Conservation (phyloP, 2,888 invertebrate genomes). For the Archips crataeganus region DNA sequence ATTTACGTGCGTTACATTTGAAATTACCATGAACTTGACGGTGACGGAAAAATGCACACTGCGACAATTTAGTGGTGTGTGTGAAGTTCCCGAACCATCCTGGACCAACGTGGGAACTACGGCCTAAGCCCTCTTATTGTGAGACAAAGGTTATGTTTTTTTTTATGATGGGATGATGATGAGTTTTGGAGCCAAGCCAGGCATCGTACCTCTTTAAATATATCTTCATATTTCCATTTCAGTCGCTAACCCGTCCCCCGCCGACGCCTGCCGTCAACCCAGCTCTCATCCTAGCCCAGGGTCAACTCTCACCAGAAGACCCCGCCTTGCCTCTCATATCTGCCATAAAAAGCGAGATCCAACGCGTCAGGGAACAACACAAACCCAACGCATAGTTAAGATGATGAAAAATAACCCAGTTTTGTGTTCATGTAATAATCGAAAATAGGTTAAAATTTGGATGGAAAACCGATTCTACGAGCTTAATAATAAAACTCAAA, state of each 20-base stretch:
- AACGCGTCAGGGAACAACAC: slow-evolving; percentile 70
- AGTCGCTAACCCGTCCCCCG: slow-evolving; percentile 46
- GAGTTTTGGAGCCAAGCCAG: too few species aligned
- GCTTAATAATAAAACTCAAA: too few species aligned
- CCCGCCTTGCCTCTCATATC: slow-evolving; percentile 94
- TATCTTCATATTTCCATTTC: slow-evolving; percentile 6
- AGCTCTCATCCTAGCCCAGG: slow-evolving; percentile 83
- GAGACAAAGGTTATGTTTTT: too few species aligned
- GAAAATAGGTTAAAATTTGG: neutral
- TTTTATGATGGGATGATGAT: too few species aligned
- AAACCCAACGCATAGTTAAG: slow-evolving; percentile 56
- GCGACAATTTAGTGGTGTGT: too few species aligned
- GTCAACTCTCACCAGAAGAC: slow-evolving; percentile 86
- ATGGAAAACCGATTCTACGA: too few species aligned
- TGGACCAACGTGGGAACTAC: too few species aligned
- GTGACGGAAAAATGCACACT: too few species aligned
- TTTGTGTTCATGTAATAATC: neutral
- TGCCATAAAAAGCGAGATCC: slow-evolving; percentile 92
- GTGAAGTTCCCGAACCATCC: too few species aligned
- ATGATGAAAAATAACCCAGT: neutral
- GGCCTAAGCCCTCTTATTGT: too few species aligned
- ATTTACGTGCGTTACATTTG: too few species aligned
- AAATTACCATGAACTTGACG: too few species aligned
- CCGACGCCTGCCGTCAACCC: slow-evolving; percentile 63
- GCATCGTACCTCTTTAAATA: neutral